Conservation (phyloP, 2,113 vertebrate genomes). For the Orientallactaga bullata region DNA sequence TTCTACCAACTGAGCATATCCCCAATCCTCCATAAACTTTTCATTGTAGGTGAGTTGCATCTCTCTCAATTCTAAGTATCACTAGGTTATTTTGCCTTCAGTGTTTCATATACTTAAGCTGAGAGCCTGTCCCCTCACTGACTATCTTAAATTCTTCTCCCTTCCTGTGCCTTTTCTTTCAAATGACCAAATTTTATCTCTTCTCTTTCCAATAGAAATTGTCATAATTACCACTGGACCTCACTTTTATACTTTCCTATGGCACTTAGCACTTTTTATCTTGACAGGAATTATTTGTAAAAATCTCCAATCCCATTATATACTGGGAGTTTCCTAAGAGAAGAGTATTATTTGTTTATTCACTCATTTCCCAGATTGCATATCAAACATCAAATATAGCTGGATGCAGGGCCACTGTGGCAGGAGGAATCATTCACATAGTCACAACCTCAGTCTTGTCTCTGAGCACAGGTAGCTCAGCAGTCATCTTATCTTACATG, state of each 20-base stretch:
- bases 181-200: background rate
- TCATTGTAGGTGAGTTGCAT: background rate
- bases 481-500: background rate
- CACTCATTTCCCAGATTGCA: background rate
- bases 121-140: background rate
- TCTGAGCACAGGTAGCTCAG: background rate
- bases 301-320: background rate
- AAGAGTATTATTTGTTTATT: background rate
- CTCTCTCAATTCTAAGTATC: background rate
- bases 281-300: background rate
- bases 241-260: background rate
- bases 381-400: background rate
- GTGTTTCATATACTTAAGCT: background rate
- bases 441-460: background rate
- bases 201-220: slow-evolving; percentile 24
- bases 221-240: background rate
- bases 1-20: background rate
- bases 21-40: background rate
- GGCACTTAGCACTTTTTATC: background rate
- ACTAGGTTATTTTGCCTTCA: background rate
- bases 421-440: background rate
- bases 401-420: background rate
- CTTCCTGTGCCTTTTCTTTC: background rate
- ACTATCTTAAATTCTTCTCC: background rate
- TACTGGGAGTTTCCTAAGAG: background rate